These are phyloP conservation scores for Hypomecis atomaria DNA, from an alignment of 2,888 invertebrate species.

Conservation along the genomic window DNA sequence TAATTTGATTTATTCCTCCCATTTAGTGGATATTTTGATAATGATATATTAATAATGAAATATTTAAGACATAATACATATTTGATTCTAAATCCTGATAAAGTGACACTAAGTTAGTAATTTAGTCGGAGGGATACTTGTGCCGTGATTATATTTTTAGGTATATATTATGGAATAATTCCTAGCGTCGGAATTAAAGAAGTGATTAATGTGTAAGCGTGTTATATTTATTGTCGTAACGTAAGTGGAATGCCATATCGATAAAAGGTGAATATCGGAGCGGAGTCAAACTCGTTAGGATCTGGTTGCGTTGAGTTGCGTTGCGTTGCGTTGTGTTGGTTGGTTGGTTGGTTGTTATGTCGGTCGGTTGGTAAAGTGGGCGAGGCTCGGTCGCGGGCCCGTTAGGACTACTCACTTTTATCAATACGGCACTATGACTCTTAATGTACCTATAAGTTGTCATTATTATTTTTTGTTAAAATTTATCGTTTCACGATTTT, in stretches of 20 bases:
- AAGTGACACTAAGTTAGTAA: slow-evolving; percentile 85
- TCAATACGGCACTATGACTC: slow-evolving; percentile 83
- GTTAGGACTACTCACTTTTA: slow-evolving; percentile 77
- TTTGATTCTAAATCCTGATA: slow-evolving; percentile 86
- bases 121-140: slow-evolving; percentile 85
- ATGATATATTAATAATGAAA: slow-evolving; percentile 85
- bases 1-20: slow-evolving; percentile 86
- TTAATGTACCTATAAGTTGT: slow-evolving; percentile 77
- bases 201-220: slow-evolving; percentile 85
- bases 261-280: slow-evolving; percentile 83
- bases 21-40: slow-evolving; percentile 86
- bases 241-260: slow-evolving; percentile 85
- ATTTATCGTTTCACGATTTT: slow-evolving; percentile 82
- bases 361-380: slow-evolving; percentile 42
- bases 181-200: slow-evolving; percentile 85
- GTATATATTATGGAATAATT: slow-evolving; percentile 85
- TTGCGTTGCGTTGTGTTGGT: slow-evolving; percentile 56
- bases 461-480: slow-evolving; percentile 77
- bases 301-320: slow-evolving; percentile 66
- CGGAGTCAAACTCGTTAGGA: slow-evolving; percentile 82
- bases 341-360: slow-evolving; percentile 59
- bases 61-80: slow-evolving; percentile 86
- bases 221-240: slow-evolving; percentile 85
- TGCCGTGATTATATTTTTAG: slow-evolving; percentile 86
- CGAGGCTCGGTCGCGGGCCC: slow-evolving; percentile 30